A percentile compares a stretch with the other conserved stretches of the same genome.
Conservation (phyloP, 2,888 invertebrate genomes). For the Napeogenes sylphis region DNA sequence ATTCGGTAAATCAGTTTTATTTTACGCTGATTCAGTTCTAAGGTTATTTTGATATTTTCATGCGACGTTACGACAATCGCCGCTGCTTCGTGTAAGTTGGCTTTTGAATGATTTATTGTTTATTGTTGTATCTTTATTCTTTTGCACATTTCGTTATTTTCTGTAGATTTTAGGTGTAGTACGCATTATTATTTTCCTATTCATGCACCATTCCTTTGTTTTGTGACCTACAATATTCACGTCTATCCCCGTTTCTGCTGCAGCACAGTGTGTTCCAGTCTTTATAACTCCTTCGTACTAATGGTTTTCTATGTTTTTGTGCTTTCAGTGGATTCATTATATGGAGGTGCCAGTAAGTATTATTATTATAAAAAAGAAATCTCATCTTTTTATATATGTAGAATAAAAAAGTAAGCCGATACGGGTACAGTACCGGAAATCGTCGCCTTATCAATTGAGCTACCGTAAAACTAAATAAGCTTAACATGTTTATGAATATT, state of each 20-base stretch:
- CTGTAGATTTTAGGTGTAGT: constrained; percentile 57
- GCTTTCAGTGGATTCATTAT: constrained; percentile 83
- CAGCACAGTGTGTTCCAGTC: constrained; percentile 44
- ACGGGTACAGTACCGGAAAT: too few relatives aligned
- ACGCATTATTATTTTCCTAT: constrained; percentile 52
- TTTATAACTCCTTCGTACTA: constrained; percentile 28
- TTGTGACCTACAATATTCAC: constrained; percentile 36
- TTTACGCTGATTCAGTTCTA: constrained; percentile 66
- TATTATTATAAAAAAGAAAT: constrained; percentile 4
- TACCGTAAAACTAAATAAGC: too few relatives aligned
- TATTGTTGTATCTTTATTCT: constrained; percentile 43
- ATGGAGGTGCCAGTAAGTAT: constrained; percentile 85
- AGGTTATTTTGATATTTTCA: constrained; percentile 70
- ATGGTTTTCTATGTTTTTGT: constrained; percentile 56
- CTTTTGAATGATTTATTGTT: constrained; percentile 46
- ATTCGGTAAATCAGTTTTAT: constrained; percentile 51
- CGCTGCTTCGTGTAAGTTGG: constrained; percentile 74
- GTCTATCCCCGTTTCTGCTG: constrained; percentile 40
- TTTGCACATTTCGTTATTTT: constrained; percentile 60
- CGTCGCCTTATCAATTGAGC: too few relatives aligned
- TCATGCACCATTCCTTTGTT: constrained; percentile 71
- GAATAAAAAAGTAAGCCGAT: too few relatives aligned
- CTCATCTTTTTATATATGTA: too few relatives aligned
- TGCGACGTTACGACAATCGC: constrained; percentile 64
- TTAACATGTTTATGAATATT: too few relatives aligned